These are phyloP conservation scores for Melolontha melolontha DNA, from an alignment of 2,888 invertebrate species.

Conservation along the genomic window DNA sequence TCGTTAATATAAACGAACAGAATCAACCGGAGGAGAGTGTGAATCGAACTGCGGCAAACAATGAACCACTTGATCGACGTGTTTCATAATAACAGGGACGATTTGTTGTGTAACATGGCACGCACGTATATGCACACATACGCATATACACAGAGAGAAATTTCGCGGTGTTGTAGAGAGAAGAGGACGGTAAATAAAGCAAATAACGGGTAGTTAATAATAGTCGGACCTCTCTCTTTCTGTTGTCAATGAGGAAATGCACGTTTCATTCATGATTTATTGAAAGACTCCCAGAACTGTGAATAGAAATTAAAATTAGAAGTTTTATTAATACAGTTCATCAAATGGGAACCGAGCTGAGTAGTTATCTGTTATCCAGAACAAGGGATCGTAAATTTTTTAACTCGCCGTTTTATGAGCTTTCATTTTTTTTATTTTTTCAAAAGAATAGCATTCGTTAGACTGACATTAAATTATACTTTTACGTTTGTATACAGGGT, in stretches of 20 bases:
- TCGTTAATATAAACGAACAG: conserved; percentile 30
- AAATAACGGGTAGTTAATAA: conserved; percentile 36
- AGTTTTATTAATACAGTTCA: conserved; percentile 37
- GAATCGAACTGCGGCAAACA: conserved; percentile 51
- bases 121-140: not conserved
- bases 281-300: conserved; percentile 36
- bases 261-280: conserved; percentile 38
- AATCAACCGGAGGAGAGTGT: conserved; percentile 15
- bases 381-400: conserved; percentile 39
- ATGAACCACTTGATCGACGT: conserved; percentile 55
- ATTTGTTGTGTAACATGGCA: conserved; percentile 35
- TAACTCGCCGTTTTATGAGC: conserved; percentile 1
- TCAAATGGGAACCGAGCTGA: not conserved
- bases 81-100: conserved; percentile 47
- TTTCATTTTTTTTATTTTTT: conserved; percentile 15
- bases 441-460: conserved; percentile 2
- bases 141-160: conserved; percentile 2
- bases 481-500: not conserved
- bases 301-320: conserved; percentile 40
- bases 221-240: conserved; percentile 11
- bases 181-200: conserved; percentile 26
- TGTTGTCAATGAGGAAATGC: conserved; percentile 37
- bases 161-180: not conserved
- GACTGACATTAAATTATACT: not conserved
- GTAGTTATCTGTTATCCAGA: conserved; percentile 28